These are phyloP conservation scores for Hypomecis atomaria DNA, from an alignment of 2,888 invertebrate genomes.

Conservation along the genomic window DNA sequence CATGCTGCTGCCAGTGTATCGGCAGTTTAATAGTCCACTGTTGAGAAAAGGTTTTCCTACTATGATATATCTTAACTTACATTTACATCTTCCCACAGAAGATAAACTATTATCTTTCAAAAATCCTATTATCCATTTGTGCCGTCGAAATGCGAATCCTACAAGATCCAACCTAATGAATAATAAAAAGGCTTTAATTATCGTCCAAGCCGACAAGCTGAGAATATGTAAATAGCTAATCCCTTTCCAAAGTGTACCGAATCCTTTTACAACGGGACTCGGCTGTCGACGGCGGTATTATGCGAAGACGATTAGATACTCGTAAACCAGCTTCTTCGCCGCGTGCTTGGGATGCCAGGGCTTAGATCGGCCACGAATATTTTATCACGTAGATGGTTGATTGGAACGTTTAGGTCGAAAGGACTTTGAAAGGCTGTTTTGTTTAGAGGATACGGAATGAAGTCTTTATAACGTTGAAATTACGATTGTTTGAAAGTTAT, in stretches of 20 bases:
- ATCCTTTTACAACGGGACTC: conserved; percentile 29
- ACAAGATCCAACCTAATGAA: conserved; percentile 9
- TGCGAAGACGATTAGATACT: conserved; percentile 25
- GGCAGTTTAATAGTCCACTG: too few relatives aligned
- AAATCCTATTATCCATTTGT: background rate
- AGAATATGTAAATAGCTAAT: conserved; percentile 19
- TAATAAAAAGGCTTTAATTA: conserved; percentile 20
- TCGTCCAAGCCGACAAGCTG: conserved; percentile 1
- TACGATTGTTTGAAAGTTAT: too few relatives aligned
- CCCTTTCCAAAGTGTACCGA: conserved; percentile 15
- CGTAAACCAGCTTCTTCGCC: conserved; percentile 17
- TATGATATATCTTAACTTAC: too few relatives aligned
- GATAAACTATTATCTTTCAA: background rate
- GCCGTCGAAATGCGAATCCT: background rate
- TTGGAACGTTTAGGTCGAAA: background rate
- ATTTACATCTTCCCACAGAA: too few relatives aligned
- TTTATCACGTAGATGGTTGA: conserved; percentile 1
- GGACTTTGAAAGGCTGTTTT: background rate
- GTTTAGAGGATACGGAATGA: background rate
- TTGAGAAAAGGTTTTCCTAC: too few relatives aligned
- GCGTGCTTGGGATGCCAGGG: conserved; percentile 11
- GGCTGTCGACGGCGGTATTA: conserved; percentile 21
- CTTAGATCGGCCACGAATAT: background rate
- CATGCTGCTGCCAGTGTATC: too few relatives aligned
- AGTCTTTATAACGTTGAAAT: too few relatives aligned